These are phyloP conservation scores for Lycorma delicatula DNA, from an alignment of 1,140 invertebrate genomes.

Conservation along the genomic window DNA sequence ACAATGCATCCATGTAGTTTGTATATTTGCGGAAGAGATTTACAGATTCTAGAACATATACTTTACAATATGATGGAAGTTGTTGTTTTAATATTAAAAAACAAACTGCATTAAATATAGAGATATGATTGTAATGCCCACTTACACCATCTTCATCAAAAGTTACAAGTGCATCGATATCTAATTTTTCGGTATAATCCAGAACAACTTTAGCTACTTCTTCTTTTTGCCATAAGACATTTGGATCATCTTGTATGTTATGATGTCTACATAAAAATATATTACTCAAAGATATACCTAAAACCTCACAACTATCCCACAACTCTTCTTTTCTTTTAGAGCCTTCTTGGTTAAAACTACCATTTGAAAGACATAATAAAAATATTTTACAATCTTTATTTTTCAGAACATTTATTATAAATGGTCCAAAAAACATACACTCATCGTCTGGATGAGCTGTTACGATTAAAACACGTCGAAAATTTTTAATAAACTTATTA, in stretches of 20 bases:
- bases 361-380: constrained; percentile 78
- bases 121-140: constrained; percentile 80
- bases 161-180: constrained; percentile 77
- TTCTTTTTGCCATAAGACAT: constrained; percentile 63
- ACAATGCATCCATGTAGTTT: constrained; percentile 55
- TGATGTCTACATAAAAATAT: constrained; percentile 59
- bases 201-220: constrained; percentile 61
- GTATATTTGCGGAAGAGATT: constrained; percentile 82
- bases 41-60: constrained; percentile 74
- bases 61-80: constrained; percentile 65
- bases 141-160: constrained; percentile 89
- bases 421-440: constrained; percentile 96
- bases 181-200: constrained; percentile 58
- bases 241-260: constrained; percentile 64
- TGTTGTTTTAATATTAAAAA: constrained; percentile 63
- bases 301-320: constrained; percentile 59
- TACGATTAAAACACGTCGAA: constrained; percentile 61
- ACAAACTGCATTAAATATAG: constrained; percentile 68
- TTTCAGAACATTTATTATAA: constrained; percentile 61
- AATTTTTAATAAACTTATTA: not conserved
- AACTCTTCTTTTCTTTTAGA: constrained; percentile 63
- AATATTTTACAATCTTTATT: constrained; percentile 56
- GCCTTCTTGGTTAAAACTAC: constrained; percentile 63
- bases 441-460: constrained; percentile 95
- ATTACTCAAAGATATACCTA: constrained; percentile 69